phyloP scores from a whole-genome alignment of 2,797 vertebrate species.

The Orestias chungarensis region DNA sequence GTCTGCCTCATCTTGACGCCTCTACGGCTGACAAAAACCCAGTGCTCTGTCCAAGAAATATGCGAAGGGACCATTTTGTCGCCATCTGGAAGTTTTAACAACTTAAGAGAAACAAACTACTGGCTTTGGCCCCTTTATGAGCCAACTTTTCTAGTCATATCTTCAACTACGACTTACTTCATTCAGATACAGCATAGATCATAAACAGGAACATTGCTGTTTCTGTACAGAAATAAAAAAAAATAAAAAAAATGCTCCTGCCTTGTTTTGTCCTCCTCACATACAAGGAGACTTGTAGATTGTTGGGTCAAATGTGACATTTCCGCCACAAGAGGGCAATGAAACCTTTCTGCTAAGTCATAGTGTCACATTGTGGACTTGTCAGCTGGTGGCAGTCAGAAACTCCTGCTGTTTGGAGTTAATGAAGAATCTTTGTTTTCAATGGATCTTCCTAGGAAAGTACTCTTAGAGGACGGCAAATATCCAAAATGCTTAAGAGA shows the following conservation, averaged over 20 bases:
- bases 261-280: conserved; percentile 1
- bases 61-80: neutral
- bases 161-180: conserved; percentile 86
- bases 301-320: conserved; percentile 4
- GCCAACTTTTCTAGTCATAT: conserved; percentile 85
- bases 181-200: conserved; percentile 66
- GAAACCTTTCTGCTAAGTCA: conserved; percentile 78
- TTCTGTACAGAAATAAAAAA: neutral
- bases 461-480: conserved; percentile 19
- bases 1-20: too few species aligned
- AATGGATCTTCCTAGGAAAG: conserved; percentile 27
- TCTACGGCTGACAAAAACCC: neutral
- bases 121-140: conserved; percentile 51
- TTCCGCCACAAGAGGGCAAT: conserved; percentile 84
- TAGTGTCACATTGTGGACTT: conserved; percentile 26
- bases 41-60: neutral
- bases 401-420: conserved; percentile 43
- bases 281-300: conserved; percentile 6
- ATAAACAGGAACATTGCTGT: conserved; percentile 3
- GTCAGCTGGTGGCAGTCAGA: conserved; percentile 45
- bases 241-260: too few species aligned
- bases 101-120: neutral
- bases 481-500: conserved; percentile 20
- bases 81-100: neutral
- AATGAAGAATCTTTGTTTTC: conserved; percentile 29